Conservation (phyloP, 2,888 invertebrate species). For the Drosophila subquinaria region DNA sequence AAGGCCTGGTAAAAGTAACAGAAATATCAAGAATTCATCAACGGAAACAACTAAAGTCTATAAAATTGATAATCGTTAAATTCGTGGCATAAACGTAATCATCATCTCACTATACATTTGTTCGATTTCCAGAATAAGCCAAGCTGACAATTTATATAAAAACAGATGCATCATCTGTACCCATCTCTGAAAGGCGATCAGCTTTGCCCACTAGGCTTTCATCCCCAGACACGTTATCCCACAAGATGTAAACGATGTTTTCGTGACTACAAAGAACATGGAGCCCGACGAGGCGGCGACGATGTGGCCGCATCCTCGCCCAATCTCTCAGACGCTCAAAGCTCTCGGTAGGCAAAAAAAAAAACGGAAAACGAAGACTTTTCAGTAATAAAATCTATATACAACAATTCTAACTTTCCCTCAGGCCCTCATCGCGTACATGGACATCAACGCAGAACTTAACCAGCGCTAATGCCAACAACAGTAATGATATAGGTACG, state of each 20-base stretch:
- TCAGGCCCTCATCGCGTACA: slow-evolving; percentile 86
- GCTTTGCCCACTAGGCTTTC: slow-evolving; percentile 95
- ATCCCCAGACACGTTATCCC: slow-evolving; percentile 97
- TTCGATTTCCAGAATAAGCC: slow-evolving; percentile 54
- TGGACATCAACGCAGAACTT: slow-evolving; percentile 93
- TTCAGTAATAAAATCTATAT: background rate
- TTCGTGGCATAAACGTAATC: background rate
- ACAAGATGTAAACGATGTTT: slow-evolving; percentile 97
- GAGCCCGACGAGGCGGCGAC: slow-evolving; percentile 90
- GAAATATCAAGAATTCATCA: background rate
- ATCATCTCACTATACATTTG: background rate
- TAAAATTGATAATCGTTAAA: background rate
- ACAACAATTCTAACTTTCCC: background rate
- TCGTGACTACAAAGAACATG: slow-evolving; percentile 96
- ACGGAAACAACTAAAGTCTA: background rate
- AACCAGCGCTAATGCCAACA: slow-evolving; percentile 76
- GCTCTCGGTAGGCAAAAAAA: slow-evolving; percentile 86
- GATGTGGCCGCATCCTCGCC: slow-evolving; percentile 92
- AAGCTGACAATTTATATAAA: slow-evolving; percentile 69
- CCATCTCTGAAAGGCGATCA: slow-evolving; percentile 91
- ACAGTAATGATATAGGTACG: slow-evolving; percentile 83
- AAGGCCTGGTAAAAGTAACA: slow-evolving; percentile 17
- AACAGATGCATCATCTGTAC: slow-evolving; percentile 86
- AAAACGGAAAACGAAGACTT: background rate
- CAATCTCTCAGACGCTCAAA: slow-evolving; percentile 89